These are phyloP conservation scores for Brachionus angularis DNA, from an alignment of 1,140 invertebrate genomes.

Conservation along the genomic window DNA sequence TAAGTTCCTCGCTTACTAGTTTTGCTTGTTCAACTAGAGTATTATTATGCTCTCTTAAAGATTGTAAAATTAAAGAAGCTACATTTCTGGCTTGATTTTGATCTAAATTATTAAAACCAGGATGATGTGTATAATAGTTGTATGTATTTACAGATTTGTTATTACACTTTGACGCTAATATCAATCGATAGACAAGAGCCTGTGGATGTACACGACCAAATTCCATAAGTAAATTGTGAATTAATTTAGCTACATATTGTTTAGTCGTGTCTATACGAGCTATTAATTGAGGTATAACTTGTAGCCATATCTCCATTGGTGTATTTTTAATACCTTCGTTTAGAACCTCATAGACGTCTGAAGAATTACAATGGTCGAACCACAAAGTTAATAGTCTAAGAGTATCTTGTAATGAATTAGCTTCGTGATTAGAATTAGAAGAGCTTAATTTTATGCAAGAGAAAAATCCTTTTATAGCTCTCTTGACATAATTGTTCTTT, in stretches of 20 bases:
- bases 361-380: slow-evolving; percentile 55
- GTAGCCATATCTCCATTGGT: slow-evolving; percentile 96
- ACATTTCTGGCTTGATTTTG: slow-evolving; percentile 68
- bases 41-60: slow-evolving; percentile 87
- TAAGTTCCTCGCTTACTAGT: slow-evolving; percentile 87
- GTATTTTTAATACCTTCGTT: slow-evolving; percentile 84
- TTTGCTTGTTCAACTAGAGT: slow-evolving; percentile 86
- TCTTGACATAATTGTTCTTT: slow-evolving; percentile 70
- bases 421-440: slow-evolving; percentile 60
- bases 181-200: slow-evolving; percentile 91
- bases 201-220: slow-evolving; percentile 75
- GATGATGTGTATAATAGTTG: neutral
- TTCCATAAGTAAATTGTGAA: slow-evolving; percentile 86
- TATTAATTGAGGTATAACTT: slow-evolving; percentile 96
- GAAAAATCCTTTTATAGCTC: slow-evolving; percentile 91
- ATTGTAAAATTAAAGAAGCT: slow-evolving; percentile 89
- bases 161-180: slow-evolving; percentile 91
- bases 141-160: slow-evolving; percentile 56
- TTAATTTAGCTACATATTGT: slow-evolving; percentile 76
- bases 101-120: slow-evolving; percentile 52
- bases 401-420: slow-evolving; percentile 95
- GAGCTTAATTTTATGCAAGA: slow-evolving; percentile 72
- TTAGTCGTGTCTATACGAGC: slow-evolving; percentile 91
- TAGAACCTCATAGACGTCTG: slow-evolving; percentile 71
- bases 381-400: slow-evolving; percentile 64